Base-by-base conservation (phyloP, 2,797 vertebrate genomes). In the Brachymystax lenok region DNA sequence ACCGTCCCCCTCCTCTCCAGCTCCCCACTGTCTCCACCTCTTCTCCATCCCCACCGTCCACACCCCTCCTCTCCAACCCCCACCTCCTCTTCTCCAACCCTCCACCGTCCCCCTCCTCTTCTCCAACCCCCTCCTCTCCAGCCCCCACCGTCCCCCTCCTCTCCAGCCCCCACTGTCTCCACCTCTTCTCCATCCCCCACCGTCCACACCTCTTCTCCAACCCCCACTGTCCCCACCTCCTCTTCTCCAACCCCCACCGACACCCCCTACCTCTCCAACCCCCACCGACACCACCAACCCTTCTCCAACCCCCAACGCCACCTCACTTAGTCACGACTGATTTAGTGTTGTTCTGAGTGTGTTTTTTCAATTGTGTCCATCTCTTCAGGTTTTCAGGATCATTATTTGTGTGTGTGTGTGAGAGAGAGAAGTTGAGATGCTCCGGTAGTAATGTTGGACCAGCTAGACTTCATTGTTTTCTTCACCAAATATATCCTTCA, bases 401-500 rank as follows among this genome's bases (percentile, higher is more conserved):
- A 77, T 83, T 87, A 83, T 90, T 59, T 80, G 83, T 88, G 84
- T 87, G 74, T 50, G 33, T 74, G 66, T 74, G 28, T 64, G 21
- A 51, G 72, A 75, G 77, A 84, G 79, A 81, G 84, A 74, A 69
- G 80, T 24, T 13, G 77, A 83, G 85, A 91, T 84, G 88, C 84
- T 90, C 91, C 79, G 82, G 88, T 92, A 85, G 83, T 84, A 86
- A 84, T 63, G 80, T 79, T 76, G 80, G 74, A 91, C 85, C 81
- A 84, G 83, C 84, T 10, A 17, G 74, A 61, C 74, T 56, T 76
- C 79, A 68, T 30, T 1, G 50, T 83, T 76, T 83, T 75, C 67
- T 93, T 93, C 61, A 63, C 98, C 98, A 99, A 91, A 99, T 99
- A 89, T 99, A 99, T 82, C 98, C 98, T 6, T 97, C 97, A 0